phyloP scores from a whole-genome alignment of 2,888 invertebrate species.

The Lithodes maja region DNA sequence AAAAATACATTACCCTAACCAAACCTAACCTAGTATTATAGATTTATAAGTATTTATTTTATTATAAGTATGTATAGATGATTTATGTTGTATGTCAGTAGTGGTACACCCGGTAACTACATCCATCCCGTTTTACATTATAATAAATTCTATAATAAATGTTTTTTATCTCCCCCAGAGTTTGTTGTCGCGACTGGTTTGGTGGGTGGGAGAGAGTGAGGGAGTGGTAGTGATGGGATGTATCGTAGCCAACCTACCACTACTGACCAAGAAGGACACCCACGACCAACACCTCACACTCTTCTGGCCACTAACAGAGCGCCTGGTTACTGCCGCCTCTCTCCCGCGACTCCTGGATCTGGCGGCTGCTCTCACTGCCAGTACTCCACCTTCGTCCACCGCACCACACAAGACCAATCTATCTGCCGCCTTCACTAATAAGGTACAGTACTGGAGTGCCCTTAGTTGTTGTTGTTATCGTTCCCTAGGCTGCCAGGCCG shows the following conservation, averaged over 20 bases:
- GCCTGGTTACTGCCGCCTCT: constrained; percentile 37
- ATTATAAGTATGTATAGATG: too few relatives aligned
- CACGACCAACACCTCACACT: constrained; percentile 56
- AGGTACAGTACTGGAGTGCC: too few relatives aligned
- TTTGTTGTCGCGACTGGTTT: constrained; percentile 42
- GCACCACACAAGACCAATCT: constrained; percentile 47
- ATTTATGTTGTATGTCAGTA: too few relatives aligned
- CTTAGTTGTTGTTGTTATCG: too few relatives aligned
- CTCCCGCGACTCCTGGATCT: constrained; percentile 32
- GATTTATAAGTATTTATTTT: too few relatives aligned
- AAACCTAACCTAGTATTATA: too few relatives aligned
- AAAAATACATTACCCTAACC: too few relatives aligned
- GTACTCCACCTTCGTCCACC: background rate
- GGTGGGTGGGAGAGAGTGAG: constrained; percentile 53
- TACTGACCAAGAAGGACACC: constrained; percentile 55
- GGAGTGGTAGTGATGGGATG: constrained; percentile 40
- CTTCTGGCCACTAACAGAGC: constrained; percentile 63
- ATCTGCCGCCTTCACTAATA: constrained; percentile 41
- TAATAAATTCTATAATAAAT: background rate
- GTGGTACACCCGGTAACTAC: too few relatives aligned
- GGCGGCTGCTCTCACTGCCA: constrained; percentile 37
- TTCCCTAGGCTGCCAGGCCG: too few relatives aligned
- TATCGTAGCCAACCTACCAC: constrained; percentile 55
- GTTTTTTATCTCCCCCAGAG: too few relatives aligned
- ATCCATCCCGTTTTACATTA: too few relatives aligned